These are phyloP conservation scores for Ischnura elegans DNA, from an alignment of 2,888 invertebrate genomes.

Conservation along the genomic window DNA sequence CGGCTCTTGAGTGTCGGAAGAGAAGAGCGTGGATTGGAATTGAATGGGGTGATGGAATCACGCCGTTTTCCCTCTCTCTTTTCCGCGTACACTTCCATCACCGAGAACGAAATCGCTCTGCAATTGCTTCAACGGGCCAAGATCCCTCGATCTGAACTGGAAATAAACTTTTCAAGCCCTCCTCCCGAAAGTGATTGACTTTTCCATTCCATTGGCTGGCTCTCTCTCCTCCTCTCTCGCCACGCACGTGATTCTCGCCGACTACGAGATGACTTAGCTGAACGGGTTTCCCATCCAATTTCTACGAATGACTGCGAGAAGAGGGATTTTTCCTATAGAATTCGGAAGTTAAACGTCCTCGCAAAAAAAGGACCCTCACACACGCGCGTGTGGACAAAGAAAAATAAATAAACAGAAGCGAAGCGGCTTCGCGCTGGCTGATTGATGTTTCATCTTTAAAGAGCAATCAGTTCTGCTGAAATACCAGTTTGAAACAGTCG, in stretches of 20 bases:
- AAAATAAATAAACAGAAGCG: neutral
- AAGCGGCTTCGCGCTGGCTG: neutral
- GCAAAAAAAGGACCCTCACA: neutral
- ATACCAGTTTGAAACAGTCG: neutral
- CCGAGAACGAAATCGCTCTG: neutral
- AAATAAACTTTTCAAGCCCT: constrained; percentile 16
- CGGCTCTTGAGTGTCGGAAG: too few relatives aligned
- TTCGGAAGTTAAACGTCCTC: neutral
- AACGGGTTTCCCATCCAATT: neutral
- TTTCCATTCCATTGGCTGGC: neutral
- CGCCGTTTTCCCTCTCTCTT: neutral
- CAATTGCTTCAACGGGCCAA: neutral
- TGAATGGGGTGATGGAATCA: neutral
- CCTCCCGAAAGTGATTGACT: constrained; percentile 26
- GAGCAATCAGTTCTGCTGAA: neutral
- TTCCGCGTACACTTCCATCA: neutral
- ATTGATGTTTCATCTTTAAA: constrained; percentile 35
- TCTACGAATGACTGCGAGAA: neutral
- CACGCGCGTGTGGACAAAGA: too few relatives aligned
- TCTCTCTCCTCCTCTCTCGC: neutral
- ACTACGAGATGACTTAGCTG: neutral
- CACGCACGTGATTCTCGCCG: neutral
- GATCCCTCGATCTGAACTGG: neutral
- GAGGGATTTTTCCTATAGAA: neutral
- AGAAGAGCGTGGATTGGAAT: neutral